Evolutionary conservation across 2,888 invertebrate species (phyloP), one percentile per base, ranked within the genome.

Genomic region (Lepidochrysops patricia): DNA sequence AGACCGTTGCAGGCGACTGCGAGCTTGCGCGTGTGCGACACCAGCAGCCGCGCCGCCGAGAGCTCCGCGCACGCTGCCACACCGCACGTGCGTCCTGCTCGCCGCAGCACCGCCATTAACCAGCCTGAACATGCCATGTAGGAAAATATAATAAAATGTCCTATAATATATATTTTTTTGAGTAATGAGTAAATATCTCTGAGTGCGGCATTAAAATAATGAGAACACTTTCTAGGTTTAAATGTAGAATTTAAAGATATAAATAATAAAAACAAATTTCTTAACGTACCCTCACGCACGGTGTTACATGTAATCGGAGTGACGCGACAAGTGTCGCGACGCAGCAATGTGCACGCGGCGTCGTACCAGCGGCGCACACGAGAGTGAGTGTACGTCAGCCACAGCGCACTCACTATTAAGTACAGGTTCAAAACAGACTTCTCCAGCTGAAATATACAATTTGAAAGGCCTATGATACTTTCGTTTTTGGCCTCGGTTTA

Each of bases 1-100:
- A 90, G 64, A 0, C 88, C 89, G 26, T 76, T 79, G 68, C 84
- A 82, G 62, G 88, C 87, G 15, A 54, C 77, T 72, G 0, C 82
- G 74, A 43, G 43, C 19, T 35, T 86, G 70, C 25, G 74, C 72
- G 43, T 70, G 62, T 26, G 63, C 67, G n/a, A 59, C 63, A 27
- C 61, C 29, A 71, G 73, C 57, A 91, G 81, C 1, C 91, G 90
- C n/a, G 93, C 91, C 63, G 91, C 90, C 73, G 92, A 91, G 61
- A 94, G 77, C 74, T 94, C 94, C 0, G 92, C 92, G 74, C 64
- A 94, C 75, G 93, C 92, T 73, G 93, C 93, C 56, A 94, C 90
- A 57, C 91, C 90, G 66, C 92, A 87, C 83, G 77, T 32, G 89
- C 83, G 50, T 1, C 50, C 13, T 15, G 35, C 12, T 12, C 52